Base-by-base conservation (phyloP, 2,888 invertebrate genomes). In the Nomada flava region DNA sequence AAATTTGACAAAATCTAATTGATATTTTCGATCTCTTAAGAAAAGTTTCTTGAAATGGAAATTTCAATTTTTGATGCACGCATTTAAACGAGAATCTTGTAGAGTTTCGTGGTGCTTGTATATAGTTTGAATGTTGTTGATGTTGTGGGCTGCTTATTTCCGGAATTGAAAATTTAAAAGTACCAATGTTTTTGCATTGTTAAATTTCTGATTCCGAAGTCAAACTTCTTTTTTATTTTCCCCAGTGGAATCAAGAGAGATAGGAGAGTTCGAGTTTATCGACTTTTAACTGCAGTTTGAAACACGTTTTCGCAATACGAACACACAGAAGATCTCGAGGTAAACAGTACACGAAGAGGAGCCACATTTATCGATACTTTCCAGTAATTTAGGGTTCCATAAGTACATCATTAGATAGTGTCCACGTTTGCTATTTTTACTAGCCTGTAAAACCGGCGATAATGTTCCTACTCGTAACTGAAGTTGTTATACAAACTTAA, bases 391-490 rank as follows among this genome's bases (percentile, higher is more conserved):
- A 62, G 42, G n/a, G 42, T 42, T 0, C 42, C 11, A 36, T 62
- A 62, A 62, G 36, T n/a, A 62, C 20, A 42, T 62, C 42, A 20
- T 20, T 42, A n/a, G 18, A 4, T n/a, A 42, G 42, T 42, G 62
- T 42, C 42, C 62, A 62, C 62, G 5, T 62, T 62, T 42, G 11
- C 42, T 42, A 62, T 42, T 62, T 62, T 62, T 42, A 62, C 36
- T 62, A 4, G 42, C 62, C 4, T 10, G 42, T 62, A 62, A 62
- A 62, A 13, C 42, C 4, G 2, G 62, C 42, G 36, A 42, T 10
- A 42, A 42, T 10, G 62, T 18, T 11, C 7, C 2, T n/a, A 10
- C 3, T n/a, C 36, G 62, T 20, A 42, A 62, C 42, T 42, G 42
- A 62, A 42, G 36, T 60, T 36, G 36, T n/a, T 29, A 10, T 42